A percentile compares a stretch with the other conserved stretches of the same genome.
These are phyloP conservation scores for Tortricodes alternella DNA, from an alignment of 2,888 invertebrate species.

Conservation along the genomic window DNA sequence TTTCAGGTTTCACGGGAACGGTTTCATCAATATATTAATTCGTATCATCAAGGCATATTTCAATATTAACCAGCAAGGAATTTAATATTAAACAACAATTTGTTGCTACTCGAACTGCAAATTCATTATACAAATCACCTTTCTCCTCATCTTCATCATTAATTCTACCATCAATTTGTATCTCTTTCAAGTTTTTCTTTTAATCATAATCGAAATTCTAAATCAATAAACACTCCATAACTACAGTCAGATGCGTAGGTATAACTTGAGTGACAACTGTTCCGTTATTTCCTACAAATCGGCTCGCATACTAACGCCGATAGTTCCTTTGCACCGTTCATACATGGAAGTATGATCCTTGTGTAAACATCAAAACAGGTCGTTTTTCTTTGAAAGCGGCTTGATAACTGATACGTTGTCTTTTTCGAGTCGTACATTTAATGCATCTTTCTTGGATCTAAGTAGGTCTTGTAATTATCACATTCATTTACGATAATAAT, in stretches of 20 bases:
- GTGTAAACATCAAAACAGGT: constrained; percentile 26
- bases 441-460: constrained; percentile 3
- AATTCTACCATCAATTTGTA: background rate
- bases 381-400: background rate
- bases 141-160: background rate
- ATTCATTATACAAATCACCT: background rate
- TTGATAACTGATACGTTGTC: constrained; percentile 8
- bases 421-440: constrained; percentile 14
- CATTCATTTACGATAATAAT: background rate
- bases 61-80: no score
- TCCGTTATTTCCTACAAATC: constrained; percentile 76
- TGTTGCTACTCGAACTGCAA: background rate
- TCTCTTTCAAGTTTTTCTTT: background rate
- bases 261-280: constrained; percentile 50
- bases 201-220: constrained; percentile 5
- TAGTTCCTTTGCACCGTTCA: constrained; percentile 37
- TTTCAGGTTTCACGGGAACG: no score
- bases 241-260: constrained; percentile 42
- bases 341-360: constrained; percentile 41
- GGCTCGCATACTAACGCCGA: constrained; percentile 60
- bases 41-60: no score
- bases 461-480: background rate
- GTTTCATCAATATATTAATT: no score
- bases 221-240: constrained; percentile 40
- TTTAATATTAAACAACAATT: no score